Evolutionary conservation across 2,888 invertebrate genomes (phyloP).

Genomic region (Vesta saturnalis): DNA sequence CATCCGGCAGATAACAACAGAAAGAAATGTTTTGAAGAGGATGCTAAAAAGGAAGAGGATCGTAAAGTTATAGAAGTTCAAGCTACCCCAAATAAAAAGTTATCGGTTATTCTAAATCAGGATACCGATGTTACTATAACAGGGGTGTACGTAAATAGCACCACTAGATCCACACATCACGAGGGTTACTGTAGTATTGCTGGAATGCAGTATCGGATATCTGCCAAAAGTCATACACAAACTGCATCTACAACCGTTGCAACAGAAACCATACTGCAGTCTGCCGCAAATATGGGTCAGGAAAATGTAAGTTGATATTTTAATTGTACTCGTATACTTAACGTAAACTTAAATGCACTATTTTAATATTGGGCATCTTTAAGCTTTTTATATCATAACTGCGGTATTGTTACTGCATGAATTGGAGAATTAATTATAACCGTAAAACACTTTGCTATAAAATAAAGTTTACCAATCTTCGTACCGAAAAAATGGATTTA

Average conservation of each 20-base stretch:
- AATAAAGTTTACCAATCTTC: too few relatives aligned
- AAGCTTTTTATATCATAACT: too few relatives aligned
- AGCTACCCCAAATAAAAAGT: slow-evolving; percentile 67
- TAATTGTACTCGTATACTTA: too few relatives aligned
- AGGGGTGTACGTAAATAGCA: slow-evolving; percentile 82
- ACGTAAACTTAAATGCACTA: too few relatives aligned
- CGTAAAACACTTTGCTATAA: too few relatives aligned
- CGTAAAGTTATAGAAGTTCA: slow-evolving; percentile 58
- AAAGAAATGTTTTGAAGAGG: slow-evolving; percentile 61
- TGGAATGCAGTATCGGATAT: slow-evolving; percentile 88
- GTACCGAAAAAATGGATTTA: too few relatives aligned
- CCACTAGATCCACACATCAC: slow-evolving; percentile 78
- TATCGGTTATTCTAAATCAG: slow-evolving; percentile 84
- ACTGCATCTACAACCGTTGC: slow-evolving; percentile 85
- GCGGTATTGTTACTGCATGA: too few relatives aligned
- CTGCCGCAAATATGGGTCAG: slow-evolving; percentile 53
- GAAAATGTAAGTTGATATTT: slow-evolving; percentile 58
- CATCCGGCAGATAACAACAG: slow-evolving; percentile 60
- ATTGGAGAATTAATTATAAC: too few relatives aligned
- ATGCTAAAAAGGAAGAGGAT: slow-evolving; percentile 66
- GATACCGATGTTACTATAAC: slow-evolving; percentile 90
- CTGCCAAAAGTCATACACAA: slow-evolving; percentile 86
- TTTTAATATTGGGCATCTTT: too few relatives aligned
- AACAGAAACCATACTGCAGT: slow-evolving; percentile 66
- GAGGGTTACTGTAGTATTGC: slow-evolving; percentile 87